phyloP scores from a whole-genome alignment of 1,140 invertebrate genomes.

The Cotesia chilonis region DNA sequence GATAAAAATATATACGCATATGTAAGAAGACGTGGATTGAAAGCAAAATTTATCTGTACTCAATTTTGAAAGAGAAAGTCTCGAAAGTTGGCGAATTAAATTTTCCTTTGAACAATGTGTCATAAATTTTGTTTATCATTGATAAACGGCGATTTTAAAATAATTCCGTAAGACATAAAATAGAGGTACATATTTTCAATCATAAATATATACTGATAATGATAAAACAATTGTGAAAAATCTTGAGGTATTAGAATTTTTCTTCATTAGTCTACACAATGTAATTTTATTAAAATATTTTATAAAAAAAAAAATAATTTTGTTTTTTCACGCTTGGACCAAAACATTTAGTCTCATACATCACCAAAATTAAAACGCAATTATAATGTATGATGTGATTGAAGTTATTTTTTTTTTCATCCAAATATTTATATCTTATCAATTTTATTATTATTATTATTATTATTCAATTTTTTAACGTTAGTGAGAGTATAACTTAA shows the following conservation, averaged over 20 bases:
- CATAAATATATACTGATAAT: background rate
- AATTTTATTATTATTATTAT: slow-evolving; percentile 9
- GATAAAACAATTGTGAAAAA: slow-evolving; percentile 47
- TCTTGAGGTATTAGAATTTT: slow-evolving; percentile 34
- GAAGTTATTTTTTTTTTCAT: slow-evolving; percentile 16
- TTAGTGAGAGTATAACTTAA: too few relatives aligned
- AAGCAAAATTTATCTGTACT: slow-evolving; percentile 38
- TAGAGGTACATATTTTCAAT: too few relatives aligned
- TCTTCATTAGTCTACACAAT: background rate
- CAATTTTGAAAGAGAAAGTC: slow-evolving; percentile 50
- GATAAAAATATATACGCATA: slow-evolving; percentile 21
- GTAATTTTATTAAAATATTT: too few relatives aligned
- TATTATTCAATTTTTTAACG: too few relatives aligned
- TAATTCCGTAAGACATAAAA: too few relatives aligned
- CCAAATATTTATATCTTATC: slow-evolving; percentile 10
- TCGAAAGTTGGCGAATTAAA: slow-evolving; percentile 8
- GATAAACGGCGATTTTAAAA: too few relatives aligned
- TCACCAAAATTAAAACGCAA: slow-evolving; percentile 19
- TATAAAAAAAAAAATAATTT: background rate
- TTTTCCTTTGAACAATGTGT: too few relatives aligned
- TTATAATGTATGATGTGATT: slow-evolving; percentile 9
- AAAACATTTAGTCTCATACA: slow-evolving; percentile 27
- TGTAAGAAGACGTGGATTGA: slow-evolving; percentile 24
- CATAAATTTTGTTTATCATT: too few relatives aligned
- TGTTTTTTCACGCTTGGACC: slow-evolving; percentile 32